Percentiles rank a stretch among this genome's conserved stretches.
phyloP scores from a whole-genome alignment of 2,113 vertebrate species.

The Pan troglodytes region DNA sequence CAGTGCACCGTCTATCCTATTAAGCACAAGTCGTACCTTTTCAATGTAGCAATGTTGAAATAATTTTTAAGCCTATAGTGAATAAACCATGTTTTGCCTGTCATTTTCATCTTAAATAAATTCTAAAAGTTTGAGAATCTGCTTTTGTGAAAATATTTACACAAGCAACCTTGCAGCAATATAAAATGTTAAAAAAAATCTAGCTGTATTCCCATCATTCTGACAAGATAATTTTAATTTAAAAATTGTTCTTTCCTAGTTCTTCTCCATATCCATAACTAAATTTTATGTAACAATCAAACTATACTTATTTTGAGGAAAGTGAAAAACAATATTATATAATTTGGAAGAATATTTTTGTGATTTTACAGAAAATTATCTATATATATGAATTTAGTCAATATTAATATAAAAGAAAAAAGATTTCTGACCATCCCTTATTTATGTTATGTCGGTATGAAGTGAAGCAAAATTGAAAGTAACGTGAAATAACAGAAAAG shows the following conservation, averaged over 20 bases:
- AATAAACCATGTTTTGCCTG: slow-evolving; percentile 15
- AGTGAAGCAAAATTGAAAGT: background rate
- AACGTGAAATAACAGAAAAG: background rate
- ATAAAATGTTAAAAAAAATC: background rate
- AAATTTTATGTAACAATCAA: background rate
- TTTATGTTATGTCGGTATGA: background rate
- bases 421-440: background rate
- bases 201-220: background rate
- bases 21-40: background rate
- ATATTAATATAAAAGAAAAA: background rate
- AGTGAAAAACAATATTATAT: background rate
- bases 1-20: background rate
- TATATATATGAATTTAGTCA: background rate
- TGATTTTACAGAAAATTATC: background rate
- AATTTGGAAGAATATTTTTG: background rate
- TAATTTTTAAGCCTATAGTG: background rate
- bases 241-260: background rate
- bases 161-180: background rate
- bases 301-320: background rate
- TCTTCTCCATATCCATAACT: background rate
- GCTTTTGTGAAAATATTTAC: slow-evolving; percentile 24
- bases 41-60: background rate
- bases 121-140: background rate
- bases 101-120: slow-evolving; percentile 4
- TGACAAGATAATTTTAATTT: slow-evolving; percentile 44